These are phyloP conservation scores for Netelia virgata DNA, from an alignment of 2,888 invertebrate genomes.

Conservation along the genomic window DNA sequence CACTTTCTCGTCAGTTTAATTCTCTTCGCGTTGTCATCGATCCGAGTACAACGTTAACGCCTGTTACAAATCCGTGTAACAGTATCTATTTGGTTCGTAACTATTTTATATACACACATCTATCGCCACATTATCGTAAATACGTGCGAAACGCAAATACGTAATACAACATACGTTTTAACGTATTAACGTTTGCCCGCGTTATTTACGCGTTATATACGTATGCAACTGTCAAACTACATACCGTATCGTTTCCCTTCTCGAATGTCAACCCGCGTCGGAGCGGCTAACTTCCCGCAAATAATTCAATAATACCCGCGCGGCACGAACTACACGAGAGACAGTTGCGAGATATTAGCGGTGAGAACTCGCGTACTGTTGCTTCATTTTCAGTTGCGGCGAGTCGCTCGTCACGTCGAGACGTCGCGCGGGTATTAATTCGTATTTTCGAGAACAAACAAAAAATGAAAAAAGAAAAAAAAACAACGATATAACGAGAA, in stretches of 20 bases:
- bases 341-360: conserved; percentile 58
- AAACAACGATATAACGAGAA: neutral
- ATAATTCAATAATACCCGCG: conserved; percentile 8
- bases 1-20: conserved; percentile 40
- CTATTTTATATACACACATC: neutral
- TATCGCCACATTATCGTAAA: neutral
- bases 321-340: conserved; percentile 36
- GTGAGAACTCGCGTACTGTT: conserved; percentile 32
- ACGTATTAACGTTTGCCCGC: too few relatives aligned
- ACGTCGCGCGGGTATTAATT: conserved; percentile 34
- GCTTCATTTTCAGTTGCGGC: conserved; percentile 48
- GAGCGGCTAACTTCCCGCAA: conserved; percentile 8
- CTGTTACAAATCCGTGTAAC: conserved; percentile 27
- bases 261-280: conserved; percentile 57
- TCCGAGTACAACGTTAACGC: conserved; percentile 39
- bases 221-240: neutral
- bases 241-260: conserved; percentile 36
- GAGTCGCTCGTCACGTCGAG: conserved; percentile 38
- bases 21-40: conserved; percentile 56
- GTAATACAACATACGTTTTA: neutral
- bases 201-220: neutral
- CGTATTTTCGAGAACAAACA: neutral
- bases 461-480: too few relatives aligned
- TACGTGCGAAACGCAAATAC: conserved; percentile 15
- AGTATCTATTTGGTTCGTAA: conserved; percentile 37